phyloP scores from a whole-genome alignment of 2,888 invertebrate species.

The Rapana venosa region DNA sequence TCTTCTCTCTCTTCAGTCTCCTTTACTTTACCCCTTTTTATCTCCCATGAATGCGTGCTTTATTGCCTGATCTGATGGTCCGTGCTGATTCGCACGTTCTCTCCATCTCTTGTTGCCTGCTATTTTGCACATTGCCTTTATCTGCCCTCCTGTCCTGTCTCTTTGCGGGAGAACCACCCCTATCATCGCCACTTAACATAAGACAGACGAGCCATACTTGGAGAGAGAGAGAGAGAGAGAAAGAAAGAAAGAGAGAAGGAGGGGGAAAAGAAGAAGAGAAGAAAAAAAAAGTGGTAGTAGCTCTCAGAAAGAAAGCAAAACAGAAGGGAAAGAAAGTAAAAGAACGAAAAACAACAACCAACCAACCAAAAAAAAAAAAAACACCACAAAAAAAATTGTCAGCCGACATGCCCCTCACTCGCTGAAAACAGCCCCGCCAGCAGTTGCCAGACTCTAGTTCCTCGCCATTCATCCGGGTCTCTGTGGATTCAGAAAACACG shows the following conservation, averaged over 20 bases:
- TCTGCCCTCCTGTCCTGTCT: not conserved
- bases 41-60: too few species aligned
- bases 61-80: not conserved
- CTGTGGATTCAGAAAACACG: slow-evolving; percentile 46
- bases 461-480: slow-evolving; percentile 27
- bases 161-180: not conserved
- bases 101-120: not conserved
- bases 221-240: not conserved
- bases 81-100: not conserved
- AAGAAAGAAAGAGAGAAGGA: too few species aligned
- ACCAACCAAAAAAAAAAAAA: too few species aligned
- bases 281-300: not conserved
- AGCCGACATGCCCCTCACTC: slow-evolving; percentile 7
- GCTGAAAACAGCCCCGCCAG: slow-evolving; percentile 26
- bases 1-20: too few species aligned
- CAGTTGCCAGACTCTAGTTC: slow-evolving; percentile 38
- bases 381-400: not conserved
- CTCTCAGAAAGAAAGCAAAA: not conserved
- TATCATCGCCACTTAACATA: slow-evolving; percentile 32
- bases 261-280: not conserved
- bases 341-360: too few species aligned
- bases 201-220: not conserved
- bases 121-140: not conserved
- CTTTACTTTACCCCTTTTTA: too few species aligned
- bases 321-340: not conserved